phyloP scores from a whole-genome alignment of 53 echinoderm and acorn worm species.

The Paracentrotus lividus region DNA sequence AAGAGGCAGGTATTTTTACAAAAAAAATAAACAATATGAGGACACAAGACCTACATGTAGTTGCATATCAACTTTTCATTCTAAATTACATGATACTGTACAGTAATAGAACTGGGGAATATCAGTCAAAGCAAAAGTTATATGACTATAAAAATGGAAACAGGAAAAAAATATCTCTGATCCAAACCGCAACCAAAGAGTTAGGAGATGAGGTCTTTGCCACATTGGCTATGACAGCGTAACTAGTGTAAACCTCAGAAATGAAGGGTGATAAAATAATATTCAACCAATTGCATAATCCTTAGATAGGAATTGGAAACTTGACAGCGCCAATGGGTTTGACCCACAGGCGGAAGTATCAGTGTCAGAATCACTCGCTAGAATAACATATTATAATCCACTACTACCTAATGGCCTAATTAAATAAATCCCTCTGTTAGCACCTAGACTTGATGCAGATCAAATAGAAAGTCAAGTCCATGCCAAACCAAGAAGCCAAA shows the following conservation, averaged over 20 bases:
- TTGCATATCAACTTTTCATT: too few relatives aligned
- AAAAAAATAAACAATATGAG: too few relatives aligned
- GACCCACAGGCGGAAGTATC: not conserved
- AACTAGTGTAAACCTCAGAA: not conserved
- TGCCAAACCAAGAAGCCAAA: slow-evolving; percentile 36
- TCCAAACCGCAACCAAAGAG: not conserved
- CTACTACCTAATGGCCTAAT: slow-evolving; percentile 42
- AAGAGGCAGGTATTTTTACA: too few relatives aligned
- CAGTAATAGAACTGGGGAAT: too few relatives aligned
- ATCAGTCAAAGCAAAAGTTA: too few relatives aligned
- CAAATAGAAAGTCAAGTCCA: slow-evolving; percentile 9
- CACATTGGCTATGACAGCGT: too few relatives aligned
- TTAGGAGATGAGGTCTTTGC: too few relatives aligned
- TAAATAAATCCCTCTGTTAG: slow-evolving; percentile 25
- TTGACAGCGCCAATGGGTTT: slow-evolving; percentile 11
- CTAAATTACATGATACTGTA: too few relatives aligned
- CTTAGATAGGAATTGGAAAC: slow-evolving; percentile 40
- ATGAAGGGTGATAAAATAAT: not conserved
- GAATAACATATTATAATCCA: not conserved
- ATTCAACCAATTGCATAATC: not conserved
- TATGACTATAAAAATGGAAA: not conserved
- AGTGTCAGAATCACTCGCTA: slow-evolving; percentile 6
- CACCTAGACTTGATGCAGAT: not conserved
- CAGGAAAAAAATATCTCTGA: not conserved
- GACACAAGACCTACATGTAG: too few relatives aligned